Evolutionary conservation across 2,797 vertebrate species (phyloP).

Genomic region (Xerus rutilus): DNA sequence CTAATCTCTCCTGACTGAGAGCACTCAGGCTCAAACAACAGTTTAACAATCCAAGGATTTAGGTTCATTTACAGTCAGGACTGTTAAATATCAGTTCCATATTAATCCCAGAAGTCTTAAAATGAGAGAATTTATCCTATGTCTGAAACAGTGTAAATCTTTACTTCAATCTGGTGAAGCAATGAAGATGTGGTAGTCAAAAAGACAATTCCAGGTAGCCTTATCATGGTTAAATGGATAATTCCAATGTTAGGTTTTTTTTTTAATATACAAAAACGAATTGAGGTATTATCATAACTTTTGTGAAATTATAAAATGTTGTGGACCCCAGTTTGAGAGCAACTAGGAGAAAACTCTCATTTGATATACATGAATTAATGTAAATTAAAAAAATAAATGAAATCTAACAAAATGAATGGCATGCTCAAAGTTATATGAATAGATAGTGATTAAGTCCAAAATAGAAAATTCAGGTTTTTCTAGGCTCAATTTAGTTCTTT

Average conservation of each 20-base stretch:
- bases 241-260: neutral
- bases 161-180: slow-evolving; percentile 37
- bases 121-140: slow-evolving; percentile 50
- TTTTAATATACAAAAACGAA: neutral
- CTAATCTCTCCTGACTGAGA: neutral
- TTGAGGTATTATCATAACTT: neutral
- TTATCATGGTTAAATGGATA: neutral
- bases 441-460: neutral
- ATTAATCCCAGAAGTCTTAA: slow-evolving; percentile 67
- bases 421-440: neutral
- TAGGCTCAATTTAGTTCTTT: neutral
- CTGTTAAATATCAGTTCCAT: slow-evolving; percentile 60
- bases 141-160: slow-evolving; percentile 25
- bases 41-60: slow-evolving; percentile 39
- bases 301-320: slow-evolving; percentile 15
- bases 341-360: neutral
- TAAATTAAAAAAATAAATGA: neutral
- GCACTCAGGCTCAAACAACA: slow-evolving; percentile 8
- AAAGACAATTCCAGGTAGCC: slow-evolving; percentile 5
- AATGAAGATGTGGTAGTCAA: neutral
- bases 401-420: neutral
- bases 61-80: slow-evolving; percentile 50
- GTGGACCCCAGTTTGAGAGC: neutral
- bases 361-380: neutral
- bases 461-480: neutral